Evolutionary conservation across 2,888 invertebrate species (phyloP), one percentile per base, ranked within the genome.

Genomic region (Ectropis crepuscularia): DNA sequence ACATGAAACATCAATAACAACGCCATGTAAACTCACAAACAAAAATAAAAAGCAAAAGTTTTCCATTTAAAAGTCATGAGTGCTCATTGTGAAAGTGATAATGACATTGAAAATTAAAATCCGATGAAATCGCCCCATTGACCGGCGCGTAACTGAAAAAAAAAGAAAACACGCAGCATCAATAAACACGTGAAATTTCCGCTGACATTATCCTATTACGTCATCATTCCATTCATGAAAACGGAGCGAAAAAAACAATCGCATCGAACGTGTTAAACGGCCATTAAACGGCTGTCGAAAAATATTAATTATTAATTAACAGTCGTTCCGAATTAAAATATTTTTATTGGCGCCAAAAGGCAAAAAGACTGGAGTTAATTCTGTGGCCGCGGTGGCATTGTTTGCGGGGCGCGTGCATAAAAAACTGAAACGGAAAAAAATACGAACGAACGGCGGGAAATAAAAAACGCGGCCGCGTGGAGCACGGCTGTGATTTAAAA

Each of bases 271-370:
- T 89, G 91, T 90, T 90, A 86, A 90, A 85, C 88, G 86, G 77
- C 88, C 86, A 87, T 91, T 92, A 90, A 87, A 88, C 81, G 83
- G 80, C 79, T 83, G 85, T 86, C 87, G 89, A 90, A 91, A 91
- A 92, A 91, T 91, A 92, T 92, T 92, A 92, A 92, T 92, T 89
- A 91, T 87, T 92, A 92, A 92, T 92, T 92, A 91, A 87, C 89
- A 85, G 81, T 79, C 76, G 80, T 79, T 81, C 77, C 77, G 87
- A 89, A 91, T 92, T 92, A 91, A 91, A 91, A 92, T 92, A 92
- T 92, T 92, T 92, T 92, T 90, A 90, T 90, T 85, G 90, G 87
- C 85, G 86, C 85, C 82, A 85, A 89, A 90, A 88, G 89, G 90
- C 88, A 88, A 88, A 90, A 90, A 89, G 85, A 86, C 80, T 86